phyloP scores from a whole-genome alignment of 1,140 invertebrate genomes.

The Aphaenogaster ashmeadi region DNA sequence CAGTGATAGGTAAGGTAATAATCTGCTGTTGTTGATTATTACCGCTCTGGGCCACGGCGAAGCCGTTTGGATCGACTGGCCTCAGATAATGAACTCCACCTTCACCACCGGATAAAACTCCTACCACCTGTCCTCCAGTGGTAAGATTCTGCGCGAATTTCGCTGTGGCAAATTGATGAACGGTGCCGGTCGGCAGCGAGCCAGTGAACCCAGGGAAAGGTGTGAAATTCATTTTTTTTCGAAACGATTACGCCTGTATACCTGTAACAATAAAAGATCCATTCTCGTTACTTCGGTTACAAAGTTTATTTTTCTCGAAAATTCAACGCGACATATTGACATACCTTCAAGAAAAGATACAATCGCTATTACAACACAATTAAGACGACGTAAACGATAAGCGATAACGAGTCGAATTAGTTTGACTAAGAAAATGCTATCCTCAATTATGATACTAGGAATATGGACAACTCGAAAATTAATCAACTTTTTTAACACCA shows the following conservation, averaged over 20 bases:
- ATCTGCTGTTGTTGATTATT: constrained; percentile 89
- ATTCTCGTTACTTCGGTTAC: background rate
- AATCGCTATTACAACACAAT: too few species aligned
- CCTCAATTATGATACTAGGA: too few species aligned
- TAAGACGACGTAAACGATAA: background rate
- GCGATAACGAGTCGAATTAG: background rate
- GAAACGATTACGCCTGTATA: constrained; percentile 68
- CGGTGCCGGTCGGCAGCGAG: constrained; percentile 89
- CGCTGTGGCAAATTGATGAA: constrained; percentile 90
- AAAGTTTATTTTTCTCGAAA: background rate
- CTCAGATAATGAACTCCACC: constrained; percentile 92
- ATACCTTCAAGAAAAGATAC: too few species aligned
- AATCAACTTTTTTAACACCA: background rate
- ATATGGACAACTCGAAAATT: background rate
- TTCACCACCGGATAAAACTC: constrained; percentile 89
- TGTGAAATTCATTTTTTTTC: constrained; percentile 91
- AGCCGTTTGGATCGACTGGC: constrained; percentile 89
- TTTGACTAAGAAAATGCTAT: background rate
- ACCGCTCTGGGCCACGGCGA: constrained; percentile 84
- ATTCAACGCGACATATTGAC: background rate
- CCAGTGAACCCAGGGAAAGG: constrained; percentile 90
- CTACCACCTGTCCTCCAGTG: constrained; percentile 88
- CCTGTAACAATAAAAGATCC: constrained; percentile 70
- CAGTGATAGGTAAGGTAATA: constrained; percentile 92
- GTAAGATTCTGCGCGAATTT: constrained; percentile 90